These are phyloP conservation scores for Agelaius phoeniceus DNA, from an alignment of 2,113 vertebrate species.

Conservation along the genomic window DNA sequence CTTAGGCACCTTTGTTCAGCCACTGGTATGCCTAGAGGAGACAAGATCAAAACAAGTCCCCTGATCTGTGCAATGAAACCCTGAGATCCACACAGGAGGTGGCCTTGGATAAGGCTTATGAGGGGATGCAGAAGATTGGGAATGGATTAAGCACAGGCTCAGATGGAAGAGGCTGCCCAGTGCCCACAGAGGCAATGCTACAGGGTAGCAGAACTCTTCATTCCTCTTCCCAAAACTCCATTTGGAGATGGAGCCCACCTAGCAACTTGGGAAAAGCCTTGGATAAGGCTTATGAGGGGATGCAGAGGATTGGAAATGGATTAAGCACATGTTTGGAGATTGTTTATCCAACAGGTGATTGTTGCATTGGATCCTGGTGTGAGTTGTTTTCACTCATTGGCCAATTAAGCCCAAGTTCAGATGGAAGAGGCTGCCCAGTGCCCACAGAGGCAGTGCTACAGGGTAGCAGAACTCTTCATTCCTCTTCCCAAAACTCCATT, in stretches of 20 bases:
- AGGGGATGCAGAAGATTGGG: background rate
- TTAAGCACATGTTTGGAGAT: too few species aligned
- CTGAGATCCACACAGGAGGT: background rate
- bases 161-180: background rate
- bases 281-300: too few species aligned
- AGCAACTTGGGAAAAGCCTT: background rate
- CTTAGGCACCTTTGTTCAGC: background rate
- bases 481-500: background rate
- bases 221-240: background rate
- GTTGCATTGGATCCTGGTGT: too few species aligned
- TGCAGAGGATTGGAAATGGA: too few species aligned
- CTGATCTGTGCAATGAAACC: background rate
- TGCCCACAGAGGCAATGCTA: background rate
- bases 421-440: background rate
- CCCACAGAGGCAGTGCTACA: background rate
- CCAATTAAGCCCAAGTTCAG: background rate
- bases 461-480: background rate
- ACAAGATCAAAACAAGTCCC: background rate
- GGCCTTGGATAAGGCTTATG: rapidly evolving
- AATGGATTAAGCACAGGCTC: background rate
- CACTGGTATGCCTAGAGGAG: background rate
- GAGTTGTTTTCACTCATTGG: too few species aligned
- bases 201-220: background rate
- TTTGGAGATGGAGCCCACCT: background rate
- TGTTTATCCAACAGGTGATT: too few species aligned